Evolutionary conservation across 2,888 invertebrate species (phyloP).

Genomic region (Reticulitermes lucifugus): DNA sequence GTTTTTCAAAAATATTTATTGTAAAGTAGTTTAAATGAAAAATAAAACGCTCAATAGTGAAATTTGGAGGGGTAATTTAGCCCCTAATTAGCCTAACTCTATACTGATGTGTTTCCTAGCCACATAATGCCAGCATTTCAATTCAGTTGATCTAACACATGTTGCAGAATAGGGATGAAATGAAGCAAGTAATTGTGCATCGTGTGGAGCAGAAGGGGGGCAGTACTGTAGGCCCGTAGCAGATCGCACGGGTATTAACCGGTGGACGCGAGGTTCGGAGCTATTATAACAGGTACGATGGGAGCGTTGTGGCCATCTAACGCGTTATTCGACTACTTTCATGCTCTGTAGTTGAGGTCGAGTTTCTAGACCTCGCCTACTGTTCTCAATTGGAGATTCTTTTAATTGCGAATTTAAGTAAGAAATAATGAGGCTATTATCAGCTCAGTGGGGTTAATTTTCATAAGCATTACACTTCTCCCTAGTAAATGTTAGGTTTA

Average conservation of each 20-base stretch:
- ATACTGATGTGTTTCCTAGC: constrained; percentile 25
- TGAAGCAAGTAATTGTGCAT: constrained; percentile 40
- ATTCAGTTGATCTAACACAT: constrained; percentile 40
- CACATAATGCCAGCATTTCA: constrained; percentile 37
- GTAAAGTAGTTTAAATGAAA: constrained; percentile 19
- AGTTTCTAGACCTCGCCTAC: not conserved
- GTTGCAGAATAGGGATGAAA: constrained; percentile 35
- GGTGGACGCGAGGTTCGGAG: not conserved
- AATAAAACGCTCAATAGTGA: constrained; percentile 8
- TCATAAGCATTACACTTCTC: too few relatives aligned
- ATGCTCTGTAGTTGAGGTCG: not conserved
- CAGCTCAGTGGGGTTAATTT: not conserved
- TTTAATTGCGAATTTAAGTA: constrained; percentile 20
- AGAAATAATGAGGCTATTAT: constrained; percentile 3
- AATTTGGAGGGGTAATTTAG: constrained; percentile 25
- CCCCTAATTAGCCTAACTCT: constrained; percentile 32
- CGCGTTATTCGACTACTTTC: not conserved
- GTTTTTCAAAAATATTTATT: constrained; percentile 11
- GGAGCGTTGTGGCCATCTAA: not conserved
- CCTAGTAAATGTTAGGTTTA: too few relatives aligned
- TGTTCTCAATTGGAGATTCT: constrained; percentile 13
- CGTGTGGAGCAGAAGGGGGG: constrained; percentile 8
- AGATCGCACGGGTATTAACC: constrained; percentile 13
- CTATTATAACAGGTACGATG: constrained; percentile 20
- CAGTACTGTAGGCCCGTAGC: not conserved